Percentiles rank a stretch among this genome's conserved stretches.
Conservation (phyloP, 1,140 invertebrate species). For the Amphibalanus amphitrite region DNA sequence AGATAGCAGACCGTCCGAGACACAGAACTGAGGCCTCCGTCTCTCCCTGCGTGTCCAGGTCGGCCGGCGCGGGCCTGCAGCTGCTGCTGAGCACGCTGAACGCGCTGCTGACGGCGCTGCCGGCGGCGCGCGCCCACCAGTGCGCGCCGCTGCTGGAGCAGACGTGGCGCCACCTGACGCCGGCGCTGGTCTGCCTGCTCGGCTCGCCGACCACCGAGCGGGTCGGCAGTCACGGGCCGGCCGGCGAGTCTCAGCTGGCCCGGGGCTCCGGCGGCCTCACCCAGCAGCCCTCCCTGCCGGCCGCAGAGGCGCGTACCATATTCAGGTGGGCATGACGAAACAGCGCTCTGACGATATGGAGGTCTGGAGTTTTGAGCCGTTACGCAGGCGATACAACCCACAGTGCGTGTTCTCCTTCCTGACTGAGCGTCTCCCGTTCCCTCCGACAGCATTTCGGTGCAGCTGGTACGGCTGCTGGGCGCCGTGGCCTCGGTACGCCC, state of each 20-base stretch:
- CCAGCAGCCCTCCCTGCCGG: slow-evolving; percentile 38
- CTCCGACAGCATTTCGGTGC: slow-evolving; percentile 54
- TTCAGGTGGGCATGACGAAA: too few relatives aligned
- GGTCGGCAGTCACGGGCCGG: slow-evolving; percentile 19
- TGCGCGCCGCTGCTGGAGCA: slow-evolving; percentile 69
- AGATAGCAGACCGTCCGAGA: background rate
- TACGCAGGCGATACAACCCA: too few relatives aligned
- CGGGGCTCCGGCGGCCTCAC: slow-evolving; percentile 50
- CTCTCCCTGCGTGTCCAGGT: background rate
- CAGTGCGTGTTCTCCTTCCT: too few relatives aligned
- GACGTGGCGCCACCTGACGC: slow-evolving; percentile 80
- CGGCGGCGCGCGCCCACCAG: slow-evolving; percentile 41
- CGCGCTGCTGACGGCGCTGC: background rate
- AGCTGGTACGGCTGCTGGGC: slow-evolving; percentile 68
- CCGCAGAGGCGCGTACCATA: too few relatives aligned
- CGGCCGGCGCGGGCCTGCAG: background rate
- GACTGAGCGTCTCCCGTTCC: slow-evolving; percentile 19
- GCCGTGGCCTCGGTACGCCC: slow-evolving; percentile 62
- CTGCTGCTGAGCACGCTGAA: background rate
- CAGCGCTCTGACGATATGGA: too few relatives aligned
- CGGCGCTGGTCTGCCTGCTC: slow-evolving; percentile 64
- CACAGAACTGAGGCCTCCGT: background rate
- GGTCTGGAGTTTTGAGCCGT: too few relatives aligned
- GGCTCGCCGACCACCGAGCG: slow-evolving; percentile 55
- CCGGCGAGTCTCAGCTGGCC: slow-evolving; percentile 26